These are phyloP conservation scores for Carettochelys insculpta DNA, from an alignment of 2,113 vertebrate genomes.

Conservation along the genomic window DNA sequence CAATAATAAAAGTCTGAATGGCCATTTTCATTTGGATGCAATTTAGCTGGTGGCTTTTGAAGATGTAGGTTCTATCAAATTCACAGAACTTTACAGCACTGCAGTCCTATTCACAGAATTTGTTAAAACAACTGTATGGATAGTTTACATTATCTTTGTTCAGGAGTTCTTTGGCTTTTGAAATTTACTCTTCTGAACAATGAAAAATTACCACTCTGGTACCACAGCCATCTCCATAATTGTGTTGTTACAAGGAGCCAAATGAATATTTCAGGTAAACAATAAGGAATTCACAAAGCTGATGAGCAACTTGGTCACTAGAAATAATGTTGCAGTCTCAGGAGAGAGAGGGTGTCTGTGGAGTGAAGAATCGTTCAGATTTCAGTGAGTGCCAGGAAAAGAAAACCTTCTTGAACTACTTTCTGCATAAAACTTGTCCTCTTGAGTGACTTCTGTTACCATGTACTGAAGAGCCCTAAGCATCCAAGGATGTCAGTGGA, in stretches of 20 bases:
- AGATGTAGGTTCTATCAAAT: not conserved
- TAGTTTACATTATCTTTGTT: not conserved
- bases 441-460: not conserved
- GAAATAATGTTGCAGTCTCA: not conserved
- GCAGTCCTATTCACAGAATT: too few species aligned
- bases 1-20: not conserved
- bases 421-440: not conserved
- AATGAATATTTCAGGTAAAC: not conserved
- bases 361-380: not conserved
- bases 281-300: not conserved
- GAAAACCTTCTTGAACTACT: not conserved
- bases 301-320: not conserved
- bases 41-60: not conserved
- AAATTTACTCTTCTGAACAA: not conserved
- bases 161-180: not conserved
- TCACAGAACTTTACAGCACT: not conserved
- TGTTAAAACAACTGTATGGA: not conserved
- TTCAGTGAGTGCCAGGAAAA: not conserved
- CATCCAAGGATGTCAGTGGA: not conserved
- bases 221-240: not conserved
- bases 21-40: not conserved
- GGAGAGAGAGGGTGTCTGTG: too few species aligned
- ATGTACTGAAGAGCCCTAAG: not conserved
- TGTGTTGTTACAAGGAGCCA: not conserved
- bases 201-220: not conserved